Percentiles rank a stretch among this genome's conserved stretches.
phyloP scores from a whole-genome alignment of 2,113 vertebrate genomes.

The Hemiscyllium ocellatum region DNA sequence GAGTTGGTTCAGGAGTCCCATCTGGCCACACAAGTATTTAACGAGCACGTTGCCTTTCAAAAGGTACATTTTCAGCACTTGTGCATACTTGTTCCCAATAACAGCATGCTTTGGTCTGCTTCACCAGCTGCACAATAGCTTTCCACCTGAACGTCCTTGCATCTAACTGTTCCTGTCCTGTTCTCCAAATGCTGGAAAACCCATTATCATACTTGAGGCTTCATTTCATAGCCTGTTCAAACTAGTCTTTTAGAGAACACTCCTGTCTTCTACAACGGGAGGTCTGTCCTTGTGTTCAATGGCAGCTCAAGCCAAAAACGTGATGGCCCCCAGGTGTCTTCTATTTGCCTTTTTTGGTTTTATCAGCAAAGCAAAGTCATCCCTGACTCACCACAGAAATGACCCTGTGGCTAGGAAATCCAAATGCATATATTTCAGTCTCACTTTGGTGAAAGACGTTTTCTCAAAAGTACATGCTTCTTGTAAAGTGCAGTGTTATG shows the following conservation, averaged over 20 bases:
- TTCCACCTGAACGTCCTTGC: not conserved
- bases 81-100: not conserved
- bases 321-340: not conserved
- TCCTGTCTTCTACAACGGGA: not conserved
- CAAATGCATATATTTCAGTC: not conserved
- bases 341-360: not conserved
- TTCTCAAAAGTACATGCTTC: not conserved
- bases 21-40: no score
- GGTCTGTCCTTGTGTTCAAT: not conserved
- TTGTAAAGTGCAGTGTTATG: not conserved
- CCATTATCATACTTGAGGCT: not conserved
- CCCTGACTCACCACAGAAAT: not conserved
- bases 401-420: not conserved
- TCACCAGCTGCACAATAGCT: not conserved
- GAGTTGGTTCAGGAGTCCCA: no score
- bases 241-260: not conserved
- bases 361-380: not conserved
- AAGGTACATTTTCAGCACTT: no score
- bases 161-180: not conserved
- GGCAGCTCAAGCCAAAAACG: not conserved
- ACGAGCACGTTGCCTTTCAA: no score
- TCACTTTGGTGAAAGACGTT: not conserved
- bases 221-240: not conserved
- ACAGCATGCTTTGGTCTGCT: not conserved
- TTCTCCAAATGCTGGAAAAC: not conserved